phyloP scores from a whole-genome alignment of 2,113 vertebrate species.

The Pagrus major region DNA sequence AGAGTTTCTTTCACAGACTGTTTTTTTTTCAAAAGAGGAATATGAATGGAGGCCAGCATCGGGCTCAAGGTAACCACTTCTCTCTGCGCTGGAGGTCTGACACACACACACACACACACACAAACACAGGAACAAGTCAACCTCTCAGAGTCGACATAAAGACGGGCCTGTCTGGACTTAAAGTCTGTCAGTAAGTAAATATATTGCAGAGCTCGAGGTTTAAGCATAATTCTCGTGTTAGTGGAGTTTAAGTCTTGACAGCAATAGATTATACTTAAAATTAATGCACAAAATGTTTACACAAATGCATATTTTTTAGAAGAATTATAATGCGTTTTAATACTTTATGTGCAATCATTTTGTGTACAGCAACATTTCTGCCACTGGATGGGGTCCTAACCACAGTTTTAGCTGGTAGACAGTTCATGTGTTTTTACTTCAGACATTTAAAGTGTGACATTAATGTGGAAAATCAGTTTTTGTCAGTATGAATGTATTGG shows the following conservation, averaged over 20 bases:
- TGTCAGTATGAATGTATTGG: background rate
- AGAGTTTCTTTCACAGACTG: conserved; percentile 63
- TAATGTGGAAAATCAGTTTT: background rate
- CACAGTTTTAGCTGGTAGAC: background rate
- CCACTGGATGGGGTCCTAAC: conserved; percentile 65
- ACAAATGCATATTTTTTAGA: background rate
- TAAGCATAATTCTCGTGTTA: background rate
- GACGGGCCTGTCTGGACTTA: conserved; percentile 4
- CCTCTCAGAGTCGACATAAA: conserved; percentile 47
- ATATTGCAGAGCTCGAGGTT: background rate
- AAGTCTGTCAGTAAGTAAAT: background rate
- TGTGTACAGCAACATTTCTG: conserved; percentile 26
- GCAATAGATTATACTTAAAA: background rate
- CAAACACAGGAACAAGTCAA: conserved; percentile 17
- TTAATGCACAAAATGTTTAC: too few species aligned
- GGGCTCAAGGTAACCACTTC: conserved; percentile 11
- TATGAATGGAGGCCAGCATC: conserved; percentile 58
- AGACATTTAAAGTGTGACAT: background rate
- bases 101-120: conserved; percentile 13
- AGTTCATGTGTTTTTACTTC: background rate
- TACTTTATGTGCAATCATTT: background rate
- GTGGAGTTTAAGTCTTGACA: background rate
- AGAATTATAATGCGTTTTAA: background rate
- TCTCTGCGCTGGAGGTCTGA: conserved; percentile 18
- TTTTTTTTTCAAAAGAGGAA: conserved; percentile 27